Evolutionary conservation across 2,113 vertebrate species (phyloP).

Genomic region (Cochlearius cochlearius): DNA sequence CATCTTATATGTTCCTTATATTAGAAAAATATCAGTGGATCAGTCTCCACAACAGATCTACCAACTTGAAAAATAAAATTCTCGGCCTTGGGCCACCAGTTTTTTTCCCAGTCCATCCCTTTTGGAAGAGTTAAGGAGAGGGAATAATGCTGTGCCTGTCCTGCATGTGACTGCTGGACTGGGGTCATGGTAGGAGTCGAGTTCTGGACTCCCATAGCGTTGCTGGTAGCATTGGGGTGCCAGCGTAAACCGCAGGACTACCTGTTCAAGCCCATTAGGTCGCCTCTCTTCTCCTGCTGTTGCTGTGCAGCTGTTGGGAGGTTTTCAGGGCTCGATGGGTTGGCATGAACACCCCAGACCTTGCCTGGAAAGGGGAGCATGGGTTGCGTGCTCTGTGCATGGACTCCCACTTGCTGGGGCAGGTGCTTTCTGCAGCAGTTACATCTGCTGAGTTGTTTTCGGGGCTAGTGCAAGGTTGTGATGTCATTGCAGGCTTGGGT

Average conservation of each 20-base stretch:
- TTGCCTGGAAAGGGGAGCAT: neutral
- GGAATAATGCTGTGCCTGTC: neutral
- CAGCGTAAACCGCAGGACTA: neutral
- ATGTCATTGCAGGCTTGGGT: neutral
- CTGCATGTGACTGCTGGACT: neutral
- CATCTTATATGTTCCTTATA: constrained; percentile 45
- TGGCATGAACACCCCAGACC: neutral
- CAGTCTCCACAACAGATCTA: neutral
- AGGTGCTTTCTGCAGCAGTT: neutral
- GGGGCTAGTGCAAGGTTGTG: neutral
- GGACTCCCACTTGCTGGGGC: neutral
- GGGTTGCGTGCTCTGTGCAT: neutral
- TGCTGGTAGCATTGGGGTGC: neutral
- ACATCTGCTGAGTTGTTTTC: neutral
- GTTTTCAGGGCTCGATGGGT: neutral
- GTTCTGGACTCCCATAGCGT: neutral
- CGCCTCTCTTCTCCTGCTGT: neutral
- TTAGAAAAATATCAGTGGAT: constrained; percentile 40
- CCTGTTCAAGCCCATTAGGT: neutral
- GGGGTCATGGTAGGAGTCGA: neutral
- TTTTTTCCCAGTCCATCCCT: neutral
- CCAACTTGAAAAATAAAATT: neutral
- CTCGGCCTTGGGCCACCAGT: neutral
- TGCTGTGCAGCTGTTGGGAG: neutral
- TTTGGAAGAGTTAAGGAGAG: neutral